A percentile compares a stretch with the other conserved stretches of the same genome.
These are phyloP conservation scores for Origma solitaria DNA, from an alignment of 2,113 vertebrate species.

Conservation along the genomic window DNA sequence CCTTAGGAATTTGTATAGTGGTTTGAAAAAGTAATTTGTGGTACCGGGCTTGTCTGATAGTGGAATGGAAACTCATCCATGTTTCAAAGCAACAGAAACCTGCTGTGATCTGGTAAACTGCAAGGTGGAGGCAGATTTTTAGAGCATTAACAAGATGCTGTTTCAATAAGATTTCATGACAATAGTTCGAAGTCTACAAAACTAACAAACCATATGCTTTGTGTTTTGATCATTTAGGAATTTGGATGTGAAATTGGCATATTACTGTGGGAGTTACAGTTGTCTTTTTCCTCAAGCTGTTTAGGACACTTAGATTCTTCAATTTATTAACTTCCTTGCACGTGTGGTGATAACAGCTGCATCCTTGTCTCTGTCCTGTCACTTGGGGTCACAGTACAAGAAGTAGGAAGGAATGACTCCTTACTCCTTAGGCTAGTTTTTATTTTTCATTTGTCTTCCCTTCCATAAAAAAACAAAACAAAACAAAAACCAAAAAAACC, in stretches of 20 bases:
- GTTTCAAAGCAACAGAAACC: neutral
- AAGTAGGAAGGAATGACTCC: neutral
- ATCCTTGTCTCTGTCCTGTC: neutral
- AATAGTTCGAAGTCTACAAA: neutral
- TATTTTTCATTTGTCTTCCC: neutral
- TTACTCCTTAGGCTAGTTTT: neutral
- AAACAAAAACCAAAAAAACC: neutral
- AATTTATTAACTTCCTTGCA: neutral
- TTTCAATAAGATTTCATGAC: neutral
- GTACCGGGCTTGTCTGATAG: rapidly evolving
- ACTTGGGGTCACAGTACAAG: neutral
- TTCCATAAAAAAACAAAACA: neutral
- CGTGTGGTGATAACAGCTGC: neutral
- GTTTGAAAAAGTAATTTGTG: neutral
- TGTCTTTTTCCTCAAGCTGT: neutral
- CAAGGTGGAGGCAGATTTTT: neutral
- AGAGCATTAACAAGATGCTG: neutral
- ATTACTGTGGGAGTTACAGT: neutral
- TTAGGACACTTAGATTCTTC: neutral
- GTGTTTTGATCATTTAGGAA: neutral
- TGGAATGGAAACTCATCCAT: neutral
- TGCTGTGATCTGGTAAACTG: neutral
- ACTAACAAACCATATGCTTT: neutral
- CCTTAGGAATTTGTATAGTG: neutral
- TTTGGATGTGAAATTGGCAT: rapidly evolving